phyloP scores from a whole-genome alignment of 2,888 invertebrate genomes.

The Euspilapteryx auroguttella region DNA sequence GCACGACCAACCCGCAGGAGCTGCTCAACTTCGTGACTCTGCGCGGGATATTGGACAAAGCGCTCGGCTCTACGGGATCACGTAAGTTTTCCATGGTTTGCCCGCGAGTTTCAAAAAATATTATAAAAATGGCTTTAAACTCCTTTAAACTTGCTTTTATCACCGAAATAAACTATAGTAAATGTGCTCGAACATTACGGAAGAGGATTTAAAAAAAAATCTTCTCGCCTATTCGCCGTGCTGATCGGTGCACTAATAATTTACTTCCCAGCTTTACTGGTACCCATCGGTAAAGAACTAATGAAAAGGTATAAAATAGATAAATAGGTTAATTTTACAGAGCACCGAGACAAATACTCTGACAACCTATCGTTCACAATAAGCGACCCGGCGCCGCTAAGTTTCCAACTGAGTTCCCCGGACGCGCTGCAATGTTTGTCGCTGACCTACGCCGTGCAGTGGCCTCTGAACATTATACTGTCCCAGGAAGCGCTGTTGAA shows the following conservation, averaged over 20 bases:
- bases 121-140: too few species aligned
- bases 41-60: slow-evolving; percentile 69
- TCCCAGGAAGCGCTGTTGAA: slow-evolving; percentile 70
- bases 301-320: too few species aligned
- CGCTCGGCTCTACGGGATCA: slow-evolving; percentile 68
- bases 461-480: slow-evolving; percentile 79
- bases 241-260: too few species aligned
- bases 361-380: slow-evolving; percentile 67
- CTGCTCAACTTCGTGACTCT: slow-evolving; percentile 70
- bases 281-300: too few species aligned
- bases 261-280: too few species aligned
- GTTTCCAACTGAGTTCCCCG: slow-evolving; percentile 66
- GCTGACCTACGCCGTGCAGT: slow-evolving; percentile 69
- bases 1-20: slow-evolving; percentile 66
- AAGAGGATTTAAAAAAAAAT: too few species aligned
- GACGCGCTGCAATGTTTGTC: slow-evolving; percentile 69
- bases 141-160: too few species aligned
- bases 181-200: too few species aligned
- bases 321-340: too few species aligned
- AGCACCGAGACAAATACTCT: slow-evolving; percentile 64
- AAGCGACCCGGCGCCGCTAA: slow-evolving; percentile 60
- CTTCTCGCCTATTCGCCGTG: too few species aligned
- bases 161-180: too few species aligned
- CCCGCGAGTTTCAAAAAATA: not conserved
- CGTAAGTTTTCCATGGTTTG: slow-evolving; percentile 28